These are phyloP conservation scores for Empidonax alnorum DNA, from an alignment of 2,113 vertebrate genomes.

Conservation along the genomic window DNA sequence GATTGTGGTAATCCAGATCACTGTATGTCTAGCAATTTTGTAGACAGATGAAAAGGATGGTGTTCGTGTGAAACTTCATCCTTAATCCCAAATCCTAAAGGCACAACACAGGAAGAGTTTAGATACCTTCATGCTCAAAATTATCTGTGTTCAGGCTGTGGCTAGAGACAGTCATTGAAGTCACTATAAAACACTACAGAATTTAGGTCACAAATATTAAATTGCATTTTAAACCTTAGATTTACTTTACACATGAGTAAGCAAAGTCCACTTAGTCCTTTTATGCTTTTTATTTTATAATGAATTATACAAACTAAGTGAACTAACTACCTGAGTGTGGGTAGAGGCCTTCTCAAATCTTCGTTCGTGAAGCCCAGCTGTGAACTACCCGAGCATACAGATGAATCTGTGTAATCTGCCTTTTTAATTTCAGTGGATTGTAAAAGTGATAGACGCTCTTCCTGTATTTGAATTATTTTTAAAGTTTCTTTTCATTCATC, in stretches of 20 bases:
- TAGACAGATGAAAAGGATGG: not conserved
- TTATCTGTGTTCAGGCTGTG: not conserved
- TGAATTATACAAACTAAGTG: not conserved
- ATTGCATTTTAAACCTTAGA: not conserved
- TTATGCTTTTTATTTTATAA: not conserved
- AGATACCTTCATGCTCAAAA: not conserved
- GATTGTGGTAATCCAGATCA: not conserved
- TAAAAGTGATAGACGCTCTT: not conserved
- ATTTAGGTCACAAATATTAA: not conserved
- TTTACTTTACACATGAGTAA: not conserved
- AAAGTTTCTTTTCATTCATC: not conserved
- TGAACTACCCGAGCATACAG: not conserved
- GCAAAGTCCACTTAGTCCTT: not conserved
- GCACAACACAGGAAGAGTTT: not conserved
- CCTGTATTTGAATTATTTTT: not conserved
- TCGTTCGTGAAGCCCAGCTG: too few species aligned
- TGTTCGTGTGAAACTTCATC: not conserved
- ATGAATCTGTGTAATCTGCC: not conserved
- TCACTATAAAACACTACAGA: not conserved
- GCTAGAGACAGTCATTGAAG: not conserved
- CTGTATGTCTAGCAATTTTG: not conserved
- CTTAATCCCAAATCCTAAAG: not conserved
- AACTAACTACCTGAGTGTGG: too few species aligned
- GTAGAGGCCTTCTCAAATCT: too few species aligned
- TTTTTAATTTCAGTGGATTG: not conserved